A percentile compares a stretch with the other conserved stretches of the same genome.
phyloP scores from a whole-genome alignment of 2,113 vertebrate genomes.

The Tinamus guttatus region DNA sequence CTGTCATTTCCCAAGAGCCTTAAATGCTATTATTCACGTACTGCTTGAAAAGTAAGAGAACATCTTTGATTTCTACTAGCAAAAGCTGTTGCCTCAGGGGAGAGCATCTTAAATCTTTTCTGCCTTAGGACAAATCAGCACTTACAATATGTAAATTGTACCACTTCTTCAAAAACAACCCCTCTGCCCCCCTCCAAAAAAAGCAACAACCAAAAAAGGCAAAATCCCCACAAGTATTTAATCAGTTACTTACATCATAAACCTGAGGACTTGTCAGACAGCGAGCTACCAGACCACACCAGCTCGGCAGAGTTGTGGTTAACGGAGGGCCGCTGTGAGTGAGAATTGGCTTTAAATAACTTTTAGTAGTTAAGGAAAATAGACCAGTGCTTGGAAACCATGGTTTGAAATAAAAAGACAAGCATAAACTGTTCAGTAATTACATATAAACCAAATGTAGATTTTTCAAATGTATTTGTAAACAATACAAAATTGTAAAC shows the following conservation, averaged over 20 bases:
- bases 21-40: not conserved
- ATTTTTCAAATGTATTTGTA: not conserved
- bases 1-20: not conserved
- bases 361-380: slow-evolving; percentile 84
- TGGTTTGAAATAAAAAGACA: not conserved
- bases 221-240: not conserved
- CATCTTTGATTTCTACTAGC: not conserved
- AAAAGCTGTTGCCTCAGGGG: not conserved
- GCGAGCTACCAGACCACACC: slow-evolving; percentile 92
- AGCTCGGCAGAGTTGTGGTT: slow-evolving; percentile 91
- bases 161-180: not conserved
- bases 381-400: not conserved
- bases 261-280: slow-evolving; percentile 95
- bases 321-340: slow-evolving; percentile 95
- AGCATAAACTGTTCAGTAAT: not conserved
- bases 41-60: not conserved
- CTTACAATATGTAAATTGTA: not conserved
- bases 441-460: not conserved
- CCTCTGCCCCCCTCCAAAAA: not conserved
- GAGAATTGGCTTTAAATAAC: slow-evolving; percentile 96
- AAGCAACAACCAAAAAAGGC: not conserved
- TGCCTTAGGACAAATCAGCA: not conserved
- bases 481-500: not conserved
- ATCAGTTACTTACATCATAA: slow-evolving; percentile 87
- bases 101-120: not conserved